Base-by-base conservation (phyloP, 1,140 invertebrate species). In the Calliphora vicina region DNA sequence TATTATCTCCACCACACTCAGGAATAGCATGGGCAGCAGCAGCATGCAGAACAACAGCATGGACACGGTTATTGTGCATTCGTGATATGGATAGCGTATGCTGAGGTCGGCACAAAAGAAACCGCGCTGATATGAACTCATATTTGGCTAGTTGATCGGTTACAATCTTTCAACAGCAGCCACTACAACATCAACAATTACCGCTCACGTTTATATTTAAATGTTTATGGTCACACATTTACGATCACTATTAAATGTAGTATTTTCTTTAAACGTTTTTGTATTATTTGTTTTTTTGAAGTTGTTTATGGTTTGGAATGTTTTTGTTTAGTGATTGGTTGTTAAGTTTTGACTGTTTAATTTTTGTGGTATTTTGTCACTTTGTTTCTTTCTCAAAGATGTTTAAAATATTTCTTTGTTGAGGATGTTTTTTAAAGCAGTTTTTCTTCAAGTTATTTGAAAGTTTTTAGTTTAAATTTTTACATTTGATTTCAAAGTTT, bases 51-150 rank as follows among this genome's bases (percentile, higher is more conserved):
- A 42, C 71, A 89, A 83, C 27, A 89, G 86, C 88, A 89, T 89
- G 3, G 88, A 85, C 80, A 89, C 88, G 2, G 88, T 89, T 73
- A 89, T 88, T 6, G 88, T 89, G 84, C 87, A 88, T 17, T 89
- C 88, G 12, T 76, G 86, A 80, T 89, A 89, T 1, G 88, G 88
- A 80, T 89, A 88, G 1, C 88, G 87, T 23, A 89, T 82, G 13
- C 85, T 85, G 4, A 89, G 85, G 73, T 89, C 88, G 78, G 83
- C 83, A 84, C 88, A 89, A 84, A 88, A 89, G 82, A 89, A 89
- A 15, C 88, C 88, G 8, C 88, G 86, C 43, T 89, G 88, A 9
- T 88, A 88, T 25, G 87, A 86, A 25, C 85, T 87, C 88, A 89
- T 89, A 8, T 20, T 85, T 43, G 80, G 20, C 82, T 35, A 17